Conservation (phyloP, 1,140 invertebrate genomes). For the Ceratina australensis region DNA sequence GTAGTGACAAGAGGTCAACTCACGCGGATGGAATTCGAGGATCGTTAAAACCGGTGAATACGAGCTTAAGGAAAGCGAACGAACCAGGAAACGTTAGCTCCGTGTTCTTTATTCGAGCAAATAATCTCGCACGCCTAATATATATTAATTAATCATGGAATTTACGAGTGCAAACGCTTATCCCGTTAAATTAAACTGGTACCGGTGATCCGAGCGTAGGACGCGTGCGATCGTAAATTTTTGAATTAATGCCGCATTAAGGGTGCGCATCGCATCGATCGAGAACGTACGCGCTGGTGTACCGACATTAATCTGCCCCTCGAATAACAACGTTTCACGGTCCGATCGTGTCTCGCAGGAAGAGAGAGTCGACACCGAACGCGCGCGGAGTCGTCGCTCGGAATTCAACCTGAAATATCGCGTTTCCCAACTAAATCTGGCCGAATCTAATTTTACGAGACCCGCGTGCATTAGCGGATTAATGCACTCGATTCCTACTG, state of each 20-base stretch:
- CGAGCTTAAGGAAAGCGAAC: too few species aligned
- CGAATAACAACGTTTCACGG: slow-evolving; percentile 58
- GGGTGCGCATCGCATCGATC: slow-evolving; percentile 42
- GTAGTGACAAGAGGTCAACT: slow-evolving; percentile 24
- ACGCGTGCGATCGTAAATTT: slow-evolving; percentile 44
- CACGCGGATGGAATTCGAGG: slow-evolving; percentile 32
- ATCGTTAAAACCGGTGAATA: slow-evolving; percentile 31
- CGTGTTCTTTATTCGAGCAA: neutral
- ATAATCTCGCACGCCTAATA: neutral
- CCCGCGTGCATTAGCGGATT: slow-evolving; percentile 75
- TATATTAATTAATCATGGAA: slow-evolving; percentile 30
- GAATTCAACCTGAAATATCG: slow-evolving; percentile 70
- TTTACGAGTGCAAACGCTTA: slow-evolving; percentile 35
- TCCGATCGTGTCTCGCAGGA: slow-evolving; percentile 28
- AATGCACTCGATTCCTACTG: slow-evolving; percentile 74
- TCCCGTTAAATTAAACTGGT: slow-evolving; percentile 40
- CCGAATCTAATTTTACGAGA: slow-evolving; percentile 75
- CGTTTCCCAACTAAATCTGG: slow-evolving; percentile 72
- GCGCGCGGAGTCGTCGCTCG: slow-evolving; percentile 49
- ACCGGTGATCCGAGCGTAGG: slow-evolving; percentile 7
- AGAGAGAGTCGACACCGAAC: neutral
- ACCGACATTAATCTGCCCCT: slow-evolving; percentile 54
- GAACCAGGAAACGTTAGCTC: neutral
- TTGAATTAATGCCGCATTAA: slow-evolving; percentile 48
- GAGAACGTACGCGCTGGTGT: slow-evolving; percentile 10